Percentiles rank a stretch among this genome's conserved stretches.
phyloP scores from a whole-genome alignment of 2,113 vertebrate species.

The Pandion haliaetus region DNA sequence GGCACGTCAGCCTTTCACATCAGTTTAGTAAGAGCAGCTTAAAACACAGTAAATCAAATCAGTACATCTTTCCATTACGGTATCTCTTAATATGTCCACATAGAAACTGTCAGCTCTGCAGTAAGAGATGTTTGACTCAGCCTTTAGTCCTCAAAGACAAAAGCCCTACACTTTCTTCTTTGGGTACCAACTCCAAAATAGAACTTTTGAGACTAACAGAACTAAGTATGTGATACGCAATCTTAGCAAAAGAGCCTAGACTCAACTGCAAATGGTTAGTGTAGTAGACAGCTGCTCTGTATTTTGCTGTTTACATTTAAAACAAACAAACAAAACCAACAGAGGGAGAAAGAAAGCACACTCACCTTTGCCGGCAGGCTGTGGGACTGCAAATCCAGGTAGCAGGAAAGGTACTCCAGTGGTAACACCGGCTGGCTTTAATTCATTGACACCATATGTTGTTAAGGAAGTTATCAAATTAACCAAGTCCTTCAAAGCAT shows the following conservation, averaged over 20 bases:
- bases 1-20: background rate
- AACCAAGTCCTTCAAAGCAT: conserved; percentile 94
- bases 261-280: background rate
- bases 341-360: background rate
- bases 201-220: background rate
- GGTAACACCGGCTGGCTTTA: conserved; percentile 92
- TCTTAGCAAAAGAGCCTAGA: background rate
- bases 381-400: conserved; percentile 94
- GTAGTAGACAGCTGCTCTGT: background rate
- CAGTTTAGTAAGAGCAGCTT: background rate
- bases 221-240: background rate
- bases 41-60: background rate
- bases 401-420: conserved; percentile 94
- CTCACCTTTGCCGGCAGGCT: conserved; percentile 92
- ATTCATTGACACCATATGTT: conserved; percentile 91
- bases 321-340: background rate
- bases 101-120: background rate
- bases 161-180: background rate
- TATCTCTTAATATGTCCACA: background rate
- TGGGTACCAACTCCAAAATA: background rate
- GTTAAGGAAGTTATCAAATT: conserved; percentile 95
- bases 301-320: background rate
- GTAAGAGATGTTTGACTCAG: background rate
- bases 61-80: background rate
- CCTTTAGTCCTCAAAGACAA: background rate